Conservation (phyloP, 2,113 vertebrate genomes). For the Probosciger aterrimus region DNA sequence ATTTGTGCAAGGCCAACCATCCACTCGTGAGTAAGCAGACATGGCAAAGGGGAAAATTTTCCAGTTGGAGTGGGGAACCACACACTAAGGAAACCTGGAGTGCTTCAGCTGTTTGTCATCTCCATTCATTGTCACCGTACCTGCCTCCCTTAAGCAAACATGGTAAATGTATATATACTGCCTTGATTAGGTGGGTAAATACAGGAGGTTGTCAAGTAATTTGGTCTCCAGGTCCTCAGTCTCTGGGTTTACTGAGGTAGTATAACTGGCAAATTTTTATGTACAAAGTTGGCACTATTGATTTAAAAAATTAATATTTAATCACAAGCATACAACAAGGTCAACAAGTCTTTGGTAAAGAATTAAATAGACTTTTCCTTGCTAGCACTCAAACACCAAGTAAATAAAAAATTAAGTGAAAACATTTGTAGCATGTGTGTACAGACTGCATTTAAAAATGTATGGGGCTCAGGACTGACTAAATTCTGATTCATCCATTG, state of each 20-base stretch:
- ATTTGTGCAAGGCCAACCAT: background rate
- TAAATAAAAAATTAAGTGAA: conserved; percentile 4
- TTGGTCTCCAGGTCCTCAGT: background rate
- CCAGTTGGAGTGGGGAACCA: background rate
- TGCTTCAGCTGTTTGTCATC: background rate
- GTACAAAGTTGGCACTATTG: background rate
- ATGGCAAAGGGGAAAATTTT: background rate
- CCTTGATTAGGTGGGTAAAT: background rate
- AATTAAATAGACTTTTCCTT: background rate
- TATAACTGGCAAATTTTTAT: background rate
- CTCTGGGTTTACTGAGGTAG: background rate
- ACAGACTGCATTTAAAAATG: conserved; percentile 10
- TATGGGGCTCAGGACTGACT: background rate
- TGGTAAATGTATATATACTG: background rate
- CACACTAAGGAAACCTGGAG: background rate
- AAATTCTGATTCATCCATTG: conserved; percentile 38
- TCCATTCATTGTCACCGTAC: background rate
- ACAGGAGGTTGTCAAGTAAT: background rate
- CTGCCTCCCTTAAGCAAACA: background rate
- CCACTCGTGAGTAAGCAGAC: background rate
- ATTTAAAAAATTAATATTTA: conserved; percentile 48
- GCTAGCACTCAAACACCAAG: background rate
- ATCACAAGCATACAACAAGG: conserved; percentile 8
- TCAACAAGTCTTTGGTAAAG: background rate
- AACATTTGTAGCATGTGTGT: background rate